Percentiles rank a stretch among this genome's conserved stretches.
Evolutionary conservation across 1,140 invertebrate genomes (phyloP).

Genomic region (Oryctes rhinoceros): DNA sequence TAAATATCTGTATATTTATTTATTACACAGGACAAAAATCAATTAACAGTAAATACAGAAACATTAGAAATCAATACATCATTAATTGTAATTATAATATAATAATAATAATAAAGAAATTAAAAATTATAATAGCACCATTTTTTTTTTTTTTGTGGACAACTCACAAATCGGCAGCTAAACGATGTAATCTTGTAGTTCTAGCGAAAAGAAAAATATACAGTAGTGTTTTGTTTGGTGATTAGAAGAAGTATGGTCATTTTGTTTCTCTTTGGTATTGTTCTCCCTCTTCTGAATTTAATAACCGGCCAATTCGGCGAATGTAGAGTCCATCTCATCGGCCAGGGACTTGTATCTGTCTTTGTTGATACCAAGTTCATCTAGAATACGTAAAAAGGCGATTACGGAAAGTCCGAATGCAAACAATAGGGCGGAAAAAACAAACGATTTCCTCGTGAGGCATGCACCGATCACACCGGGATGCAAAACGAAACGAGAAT

Average conservation of each 20-base stretch:
- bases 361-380: constrained; percentile 98
- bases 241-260: background rate
- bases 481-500: background rate
- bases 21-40: constrained; percentile 23
- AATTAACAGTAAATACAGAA: constrained; percentile 40
- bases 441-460: too few species aligned
- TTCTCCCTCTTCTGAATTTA: constrained; percentile 61
- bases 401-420: background rate
- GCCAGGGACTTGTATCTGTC: constrained; percentile 97
- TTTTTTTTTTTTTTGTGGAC: background rate
- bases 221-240: constrained; percentile 14
- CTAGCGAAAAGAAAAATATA: constrained; percentile 5
- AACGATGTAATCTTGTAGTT: background rate
- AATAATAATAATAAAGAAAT: constrained; percentile 35
- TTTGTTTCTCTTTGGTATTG: background rate
- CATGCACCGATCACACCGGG: background rate
- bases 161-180: background rate
- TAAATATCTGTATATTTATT: constrained; percentile 40
- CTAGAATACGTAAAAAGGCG: constrained; percentile 66
- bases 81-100: constrained; percentile 29
- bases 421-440: background rate
- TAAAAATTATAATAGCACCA: constrained; percentile 24
- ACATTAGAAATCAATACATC: constrained; percentile 39
- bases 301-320: constrained; percentile 92
- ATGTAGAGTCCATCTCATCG: constrained; percentile 97